Evolutionary conservation across 2,888 invertebrate genomes (phyloP), one percentile per base, ranked within the genome.

Genomic region (Scaptomyza tumidula): DNA sequence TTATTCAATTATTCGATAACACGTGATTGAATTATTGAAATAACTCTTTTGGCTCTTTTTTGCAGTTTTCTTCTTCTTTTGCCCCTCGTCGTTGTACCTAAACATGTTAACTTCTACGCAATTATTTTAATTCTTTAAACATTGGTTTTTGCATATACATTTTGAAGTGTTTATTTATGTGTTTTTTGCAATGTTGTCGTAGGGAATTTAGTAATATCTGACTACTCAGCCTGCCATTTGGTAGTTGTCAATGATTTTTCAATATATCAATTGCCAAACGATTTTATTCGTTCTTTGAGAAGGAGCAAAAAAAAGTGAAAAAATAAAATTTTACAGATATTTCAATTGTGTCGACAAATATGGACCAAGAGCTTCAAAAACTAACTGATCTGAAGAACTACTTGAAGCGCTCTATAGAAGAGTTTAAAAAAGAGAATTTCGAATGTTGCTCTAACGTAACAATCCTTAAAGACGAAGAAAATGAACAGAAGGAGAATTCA

Each of bases 1-100:
- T 80, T 85, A 85, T 85, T 87, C 85, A 87, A 85, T 87, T 85
- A 75, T 87, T 85, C 82, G 78, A 85, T 87, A 77, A 78, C 87
- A 87, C 87, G 85, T 85, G 85, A 85, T 85, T 85, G 85, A 85
- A 85, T 87, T 85, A 85, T 85, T 87, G 87, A 87, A 83, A 79
- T 71, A 62, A 59, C 58, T 68, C 48, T 54, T 43, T 37, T 3
- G 24, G 27, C 49, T 68, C 14, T 14, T 39, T 39, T 33, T 39
- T 14, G 39, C 35, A 37, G 35, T 37, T 35, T 37, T n/a, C 35
- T 6, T n/a, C 37, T 37, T 6, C n/a, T 1, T 37, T 35, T 11
- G 4, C 4, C 33, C 11, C 13, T 37, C 37, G 24, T 24, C 37
- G 24, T 24, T 24, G 0, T 37, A 37, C 37, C 37, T 9, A 39